These are phyloP conservation scores for Artibeus jamaicensis DNA, from an alignment of 2,797 vertebrate genomes.

Conservation along the genomic window DNA sequence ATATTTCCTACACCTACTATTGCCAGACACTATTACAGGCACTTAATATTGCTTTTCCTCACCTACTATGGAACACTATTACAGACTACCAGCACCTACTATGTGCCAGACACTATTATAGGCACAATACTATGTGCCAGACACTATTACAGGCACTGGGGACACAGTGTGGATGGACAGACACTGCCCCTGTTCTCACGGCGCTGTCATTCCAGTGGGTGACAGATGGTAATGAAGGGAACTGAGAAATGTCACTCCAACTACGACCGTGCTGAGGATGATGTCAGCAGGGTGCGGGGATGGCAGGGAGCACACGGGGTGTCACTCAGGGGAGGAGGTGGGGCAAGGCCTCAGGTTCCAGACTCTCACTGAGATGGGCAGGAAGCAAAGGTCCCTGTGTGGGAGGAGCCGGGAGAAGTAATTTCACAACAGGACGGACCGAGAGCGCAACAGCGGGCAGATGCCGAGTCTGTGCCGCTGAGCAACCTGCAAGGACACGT, in stretches of 20 bases:
- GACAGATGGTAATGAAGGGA: not conserved
- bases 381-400: not conserved
- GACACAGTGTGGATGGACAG: not conserved
- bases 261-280: not conserved
- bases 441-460: too few species aligned
- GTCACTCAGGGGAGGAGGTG: accelerated
- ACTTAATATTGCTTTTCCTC: too few species aligned
- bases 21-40: too few species aligned
- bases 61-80: not conserved
- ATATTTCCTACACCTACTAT: not conserved
- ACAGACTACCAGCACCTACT: not conserved
- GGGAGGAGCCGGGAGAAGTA: not conserved
- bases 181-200: not conserved
- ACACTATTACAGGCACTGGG: too few species aligned
- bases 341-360: not conserved
- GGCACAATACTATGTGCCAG: not conserved
- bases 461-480: too few species aligned
- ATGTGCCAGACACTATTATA: too few species aligned
- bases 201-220: not conserved
- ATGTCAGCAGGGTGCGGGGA: not conserved
- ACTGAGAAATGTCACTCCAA: not conserved
- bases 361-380: too few species aligned
- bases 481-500: too few species aligned
- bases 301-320: not conserved
- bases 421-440: not conserved